A percentile compares a stretch with the other conserved stretches of the same genome.
phyloP scores from a whole-genome alignment of 2,888 invertebrate species.

The Abrostola tripartita region DNA sequence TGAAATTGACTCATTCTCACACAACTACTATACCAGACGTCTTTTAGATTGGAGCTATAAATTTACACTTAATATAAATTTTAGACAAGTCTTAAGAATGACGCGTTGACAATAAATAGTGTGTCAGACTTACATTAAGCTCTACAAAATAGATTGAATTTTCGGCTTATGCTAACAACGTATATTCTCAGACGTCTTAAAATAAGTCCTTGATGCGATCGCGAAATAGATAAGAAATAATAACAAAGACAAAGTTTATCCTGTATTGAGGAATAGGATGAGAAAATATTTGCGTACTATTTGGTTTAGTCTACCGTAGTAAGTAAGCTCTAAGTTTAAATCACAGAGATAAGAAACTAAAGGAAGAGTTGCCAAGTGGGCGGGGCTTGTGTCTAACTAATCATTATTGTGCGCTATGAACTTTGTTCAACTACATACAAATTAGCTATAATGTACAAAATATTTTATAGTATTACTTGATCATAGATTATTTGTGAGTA shows the following conservation, averaged over 20 bases:
- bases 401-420: background rate
- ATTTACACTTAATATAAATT: conserved; percentile 19
- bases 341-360: background rate
- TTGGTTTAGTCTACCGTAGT: background rate
- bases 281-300: conserved; percentile 14
- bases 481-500: too few species aligned
- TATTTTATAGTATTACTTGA: too few species aligned
- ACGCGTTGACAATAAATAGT: conserved; percentile 20
- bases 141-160: conserved; percentile 49
- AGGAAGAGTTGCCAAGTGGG: background rate
- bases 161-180: conserved; percentile 49
- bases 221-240: conserved; percentile 30
- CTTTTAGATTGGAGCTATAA: conserved; percentile 11
- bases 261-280: conserved; percentile 23
- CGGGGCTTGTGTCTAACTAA: background rate
- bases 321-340: background rate
- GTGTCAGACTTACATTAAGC: conserved; percentile 23
- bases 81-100: conserved; percentile 18
- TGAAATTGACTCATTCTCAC: conserved; percentile 35
- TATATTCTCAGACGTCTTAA: conserved; percentile 42
- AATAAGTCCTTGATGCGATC: conserved; percentile 46
- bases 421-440: too few species aligned
- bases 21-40: conserved; percentile 13
- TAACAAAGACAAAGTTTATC: conserved; percentile 30
- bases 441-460: too few species aligned